Evolutionary conservation across 2,797 vertebrate genomes (phyloP), one percentile per base, ranked within the genome.

Genomic region (Galaxias olidus): DNA sequence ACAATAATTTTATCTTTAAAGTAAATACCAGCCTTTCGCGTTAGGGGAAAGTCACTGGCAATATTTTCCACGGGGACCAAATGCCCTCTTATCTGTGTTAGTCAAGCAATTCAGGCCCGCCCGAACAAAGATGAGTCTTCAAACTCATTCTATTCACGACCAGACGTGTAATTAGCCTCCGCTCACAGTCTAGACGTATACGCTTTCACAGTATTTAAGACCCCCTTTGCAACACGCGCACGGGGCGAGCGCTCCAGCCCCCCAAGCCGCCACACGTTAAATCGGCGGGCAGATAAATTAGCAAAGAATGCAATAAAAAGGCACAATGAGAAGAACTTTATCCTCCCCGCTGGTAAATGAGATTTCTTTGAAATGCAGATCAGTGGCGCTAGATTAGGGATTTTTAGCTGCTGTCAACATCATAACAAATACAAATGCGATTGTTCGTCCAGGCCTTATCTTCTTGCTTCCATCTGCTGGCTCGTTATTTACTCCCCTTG

Each of bases 301-400:
- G 95, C 91, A 69, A 97, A 98, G 96, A 98, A 98, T 96, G 94
- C 95, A 96, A 96, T 96, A 96, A 94, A 78, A 93, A 93, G 94
- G 93, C 93, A 94, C 95, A 98, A 98, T 97, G 95, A 98, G 89
- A 92, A 94, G 95, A 96, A 97, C 94, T 96, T 99, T 96, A 98
- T 98, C 96, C 96, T 94, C 92, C 93, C 94, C 88, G 92, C 95
- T 94, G 95, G 94, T 98, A 98, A 99, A 98, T 98, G 95, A 98
- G 97, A 98, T 99, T 98, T 98, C 96, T 98, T 98, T 99, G 97
- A 99, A 98, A 98, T 99, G 97, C 97, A 98, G 96, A 98, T 98
- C 95, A 98, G 96, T 93, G 95, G 94, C 90, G 94, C 94, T 94
- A 98, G 97, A 98, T 98, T 99, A 99, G 96, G 95, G 96, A 97